A percentile compares a stretch with the other conserved stretches of the same genome.
Conservation (phyloP, 2,888 invertebrate genomes). For the Acrobeloides nanus region DNA sequence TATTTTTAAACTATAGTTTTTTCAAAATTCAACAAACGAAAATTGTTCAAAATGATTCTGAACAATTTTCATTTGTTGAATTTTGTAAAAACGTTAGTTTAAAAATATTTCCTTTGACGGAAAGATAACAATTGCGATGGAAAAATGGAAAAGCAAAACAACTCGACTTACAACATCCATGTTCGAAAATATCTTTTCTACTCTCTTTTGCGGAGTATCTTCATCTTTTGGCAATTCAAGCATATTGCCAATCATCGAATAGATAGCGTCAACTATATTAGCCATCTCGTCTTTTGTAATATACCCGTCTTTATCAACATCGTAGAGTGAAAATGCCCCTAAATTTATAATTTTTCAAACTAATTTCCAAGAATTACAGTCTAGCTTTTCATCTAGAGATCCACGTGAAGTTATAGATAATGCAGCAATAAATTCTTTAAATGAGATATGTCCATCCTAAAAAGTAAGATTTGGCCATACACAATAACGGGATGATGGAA, state of each 20-base stretch:
- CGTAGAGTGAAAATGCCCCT: conserved; percentile 59
- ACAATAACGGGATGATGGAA: too few relatives aligned
- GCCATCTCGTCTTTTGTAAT: conserved; percentile 57
- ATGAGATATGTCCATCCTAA: conserved; percentile 32
- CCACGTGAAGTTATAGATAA: conserved; percentile 54
- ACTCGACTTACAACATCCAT: conserved; percentile 58
- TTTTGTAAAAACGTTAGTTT: too few relatives aligned
- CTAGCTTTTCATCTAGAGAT: conserved; percentile 52
- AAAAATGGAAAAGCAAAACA: too few relatives aligned
- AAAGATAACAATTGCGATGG: too few relatives aligned
- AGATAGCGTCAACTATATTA: conserved; percentile 55
- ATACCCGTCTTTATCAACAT: conserved; percentile 58
- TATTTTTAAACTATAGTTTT: too few relatives aligned
- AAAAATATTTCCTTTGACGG: too few relatives aligned
- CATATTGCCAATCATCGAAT: conserved; percentile 58
- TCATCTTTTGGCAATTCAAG: conserved; percentile 58
- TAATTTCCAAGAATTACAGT: conserved; percentile 34
- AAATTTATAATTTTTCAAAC: conserved; percentile 14
- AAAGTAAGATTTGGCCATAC: conserved; percentile 10
- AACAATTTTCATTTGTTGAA: too few relatives aligned
- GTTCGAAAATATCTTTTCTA: conserved; percentile 58
- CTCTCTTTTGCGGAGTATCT: conserved; percentile 58
- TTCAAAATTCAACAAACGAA: too few relatives aligned
- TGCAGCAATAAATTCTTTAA: conserved; percentile 52
- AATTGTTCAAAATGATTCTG: too few relatives aligned